A percentile compares a stretch with the other conserved stretches of the same genome.
phyloP scores from a whole-genome alignment of 2,888 invertebrate species.

The Pherbina coryleti region DNA sequence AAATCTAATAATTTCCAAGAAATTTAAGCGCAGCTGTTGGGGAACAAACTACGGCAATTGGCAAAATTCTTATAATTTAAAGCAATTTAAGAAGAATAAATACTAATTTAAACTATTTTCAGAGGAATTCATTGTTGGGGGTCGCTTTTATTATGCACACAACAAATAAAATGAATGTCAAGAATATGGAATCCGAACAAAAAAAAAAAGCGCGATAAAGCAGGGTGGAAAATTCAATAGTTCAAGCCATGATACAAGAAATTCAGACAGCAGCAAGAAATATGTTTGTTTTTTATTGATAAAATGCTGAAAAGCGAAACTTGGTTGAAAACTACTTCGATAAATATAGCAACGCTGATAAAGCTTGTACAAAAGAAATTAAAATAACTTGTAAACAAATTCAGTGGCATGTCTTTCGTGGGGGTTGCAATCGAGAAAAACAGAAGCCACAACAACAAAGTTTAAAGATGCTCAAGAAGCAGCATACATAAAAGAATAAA shows the following conservation, averaged over 20 bases:
- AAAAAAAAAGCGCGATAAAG: background rate
- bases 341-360: background rate
- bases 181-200: no score
- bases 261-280: background rate
- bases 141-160: background rate
- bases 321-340: background rate
- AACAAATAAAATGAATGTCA: background rate
- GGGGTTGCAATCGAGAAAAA: background rate
- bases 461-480: background rate
- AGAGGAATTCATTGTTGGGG: background rate
- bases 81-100: background rate
- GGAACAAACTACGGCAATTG: no score
- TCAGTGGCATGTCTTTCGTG: background rate
- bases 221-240: background rate
- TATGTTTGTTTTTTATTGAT: no score
- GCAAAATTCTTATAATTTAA: background rate
- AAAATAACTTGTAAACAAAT: constrained; percentile 10
- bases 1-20: background rate
- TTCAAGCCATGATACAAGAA: background rate
- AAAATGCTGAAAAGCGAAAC: background rate
- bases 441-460: no score
- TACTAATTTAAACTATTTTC: background rate
- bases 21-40: background rate
- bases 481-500: background rate
- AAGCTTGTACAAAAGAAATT: background rate